These are phyloP conservation scores for Oryzias celebensis DNA, from an alignment of 2,113 vertebrate species.

Conservation along the genomic window DNA sequence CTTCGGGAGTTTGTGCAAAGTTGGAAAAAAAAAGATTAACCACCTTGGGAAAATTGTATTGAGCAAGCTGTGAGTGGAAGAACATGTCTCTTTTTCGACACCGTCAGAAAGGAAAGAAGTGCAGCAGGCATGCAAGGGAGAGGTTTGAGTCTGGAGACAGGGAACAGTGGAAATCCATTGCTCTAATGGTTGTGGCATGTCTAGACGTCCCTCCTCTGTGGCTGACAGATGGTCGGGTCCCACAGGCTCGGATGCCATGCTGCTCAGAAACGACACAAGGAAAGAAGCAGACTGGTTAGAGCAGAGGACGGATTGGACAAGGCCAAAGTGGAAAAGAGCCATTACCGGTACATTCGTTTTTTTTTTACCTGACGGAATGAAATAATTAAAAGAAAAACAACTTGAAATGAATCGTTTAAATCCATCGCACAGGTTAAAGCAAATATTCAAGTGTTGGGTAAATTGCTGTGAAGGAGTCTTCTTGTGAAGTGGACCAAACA, in stretches of 20 bases:
- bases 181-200: constrained; percentile 55
- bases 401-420: constrained; percentile 6
- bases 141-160: constrained; percentile 23
- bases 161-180: constrained; percentile 57
- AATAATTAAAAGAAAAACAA: constrained; percentile 5
- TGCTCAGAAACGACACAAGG: constrained; percentile 34
- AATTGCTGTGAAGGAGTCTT: constrained; percentile 1
- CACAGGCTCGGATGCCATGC: constrained; percentile 34
- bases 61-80: constrained; percentile 35
- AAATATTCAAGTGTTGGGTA: background rate
- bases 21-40: constrained; percentile 18
- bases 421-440: constrained; percentile 7
- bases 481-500: constrained; percentile 32
- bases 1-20: constrained; percentile 14
- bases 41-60: constrained; percentile 25
- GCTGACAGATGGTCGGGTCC: constrained; percentile 58
- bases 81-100: constrained; percentile 45
- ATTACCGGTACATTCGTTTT: constrained; percentile 13
- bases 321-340: constrained; percentile 30
- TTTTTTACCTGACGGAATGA: constrained; percentile 1
- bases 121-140: constrained; percentile 10
- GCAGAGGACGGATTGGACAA: constrained; percentile 27
- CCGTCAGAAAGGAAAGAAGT: constrained; percentile 23
- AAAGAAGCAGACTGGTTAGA: constrained; percentile 41
- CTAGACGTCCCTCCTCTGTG: constrained; percentile 31